phyloP scores from a whole-genome alignment of 92 coral and sea anemone species.

The Zoanthus solanderi region DNA sequence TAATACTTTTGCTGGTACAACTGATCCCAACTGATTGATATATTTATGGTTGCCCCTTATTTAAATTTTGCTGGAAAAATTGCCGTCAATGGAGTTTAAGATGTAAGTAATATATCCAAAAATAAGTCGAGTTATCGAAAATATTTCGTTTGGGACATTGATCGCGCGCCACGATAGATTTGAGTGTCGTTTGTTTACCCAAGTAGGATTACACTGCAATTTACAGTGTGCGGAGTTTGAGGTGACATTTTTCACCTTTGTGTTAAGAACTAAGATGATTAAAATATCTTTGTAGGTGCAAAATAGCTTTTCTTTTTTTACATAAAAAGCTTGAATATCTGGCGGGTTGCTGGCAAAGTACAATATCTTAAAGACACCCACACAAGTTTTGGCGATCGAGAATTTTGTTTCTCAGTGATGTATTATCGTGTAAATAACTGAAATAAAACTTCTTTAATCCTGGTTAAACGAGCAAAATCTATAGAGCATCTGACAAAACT shows the following conservation, averaged over 20 bases:
- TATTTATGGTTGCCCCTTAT: background rate
- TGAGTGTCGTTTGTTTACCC: background rate
- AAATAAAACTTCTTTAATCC: background rate
- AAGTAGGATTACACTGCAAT: background rate
- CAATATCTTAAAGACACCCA: background rate
- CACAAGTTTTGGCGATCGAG: background rate
- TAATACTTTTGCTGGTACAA: background rate
- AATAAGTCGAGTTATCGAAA: too few relatives aligned
- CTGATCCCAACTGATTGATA: background rate
- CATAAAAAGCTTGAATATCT: background rate
- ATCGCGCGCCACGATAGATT: background rate
- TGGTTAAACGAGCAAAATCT: too few relatives aligned
- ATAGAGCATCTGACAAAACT: too few relatives aligned
- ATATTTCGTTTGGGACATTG: background rate
- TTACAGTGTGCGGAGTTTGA: background rate
- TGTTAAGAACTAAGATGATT: background rate
- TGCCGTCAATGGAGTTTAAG: background rate
- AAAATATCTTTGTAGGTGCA: background rate
- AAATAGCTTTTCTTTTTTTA: background rate
- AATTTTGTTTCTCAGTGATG: background rate
- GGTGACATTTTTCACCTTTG: background rate
- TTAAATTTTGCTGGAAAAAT: background rate
- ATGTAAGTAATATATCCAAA: background rate
- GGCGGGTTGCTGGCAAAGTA: background rate
- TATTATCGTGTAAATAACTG: background rate